Percentiles rank a stretch among this genome's conserved stretches.
Conservation (phyloP, 2,797 vertebrate species). For the Coilia nasus region DNA sequence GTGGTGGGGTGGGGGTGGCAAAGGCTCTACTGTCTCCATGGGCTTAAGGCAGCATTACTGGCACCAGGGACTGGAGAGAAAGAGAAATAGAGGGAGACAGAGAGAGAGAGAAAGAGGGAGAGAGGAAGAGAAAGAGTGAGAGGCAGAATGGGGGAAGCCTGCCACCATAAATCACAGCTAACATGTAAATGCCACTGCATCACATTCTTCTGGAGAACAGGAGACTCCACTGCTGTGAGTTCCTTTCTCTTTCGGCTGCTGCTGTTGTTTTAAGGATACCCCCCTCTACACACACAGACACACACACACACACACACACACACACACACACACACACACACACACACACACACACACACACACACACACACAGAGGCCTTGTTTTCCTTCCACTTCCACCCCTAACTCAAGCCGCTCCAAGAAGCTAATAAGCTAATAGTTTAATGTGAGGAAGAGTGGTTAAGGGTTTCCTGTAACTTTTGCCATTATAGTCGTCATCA, state of each 20-base stretch:
- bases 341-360: background rate
- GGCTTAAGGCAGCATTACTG: conserved; percentile 73
- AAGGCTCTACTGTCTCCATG: conserved; percentile 66
- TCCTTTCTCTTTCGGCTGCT: conserved; percentile 70
- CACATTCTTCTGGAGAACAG: conserved; percentile 71
- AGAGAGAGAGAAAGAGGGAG: conserved; percentile 63
- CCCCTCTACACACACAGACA: conserved; percentile 12
- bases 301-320: conserved; percentile 13
- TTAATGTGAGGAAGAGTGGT: conserved; percentile 98
- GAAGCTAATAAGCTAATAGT: conserved; percentile 85
- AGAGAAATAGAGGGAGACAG: conserved; percentile 13
- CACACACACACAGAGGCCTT: background rate
- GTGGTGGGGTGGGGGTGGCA: background rate
- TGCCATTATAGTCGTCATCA: conserved; percentile 86
- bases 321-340: background rate
- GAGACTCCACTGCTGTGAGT: conserved; percentile 70
- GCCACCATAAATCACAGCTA: conserved; percentile 72
- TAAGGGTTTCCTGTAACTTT: conserved; percentile 92
- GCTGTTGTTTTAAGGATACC: conserved; percentile 70
- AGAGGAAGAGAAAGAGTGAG: conserved; percentile 21
- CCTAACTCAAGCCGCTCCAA: conserved; percentile 55
- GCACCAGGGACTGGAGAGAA: conserved; percentile 39
- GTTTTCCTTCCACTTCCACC: conserved; percentile 48
- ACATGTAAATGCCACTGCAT: conserved; percentile 73
- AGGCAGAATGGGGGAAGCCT: conserved; percentile 56